phyloP scores from a whole-genome alignment of 2,888 invertebrate genomes.

The Kryphioiulus occultus region DNA sequence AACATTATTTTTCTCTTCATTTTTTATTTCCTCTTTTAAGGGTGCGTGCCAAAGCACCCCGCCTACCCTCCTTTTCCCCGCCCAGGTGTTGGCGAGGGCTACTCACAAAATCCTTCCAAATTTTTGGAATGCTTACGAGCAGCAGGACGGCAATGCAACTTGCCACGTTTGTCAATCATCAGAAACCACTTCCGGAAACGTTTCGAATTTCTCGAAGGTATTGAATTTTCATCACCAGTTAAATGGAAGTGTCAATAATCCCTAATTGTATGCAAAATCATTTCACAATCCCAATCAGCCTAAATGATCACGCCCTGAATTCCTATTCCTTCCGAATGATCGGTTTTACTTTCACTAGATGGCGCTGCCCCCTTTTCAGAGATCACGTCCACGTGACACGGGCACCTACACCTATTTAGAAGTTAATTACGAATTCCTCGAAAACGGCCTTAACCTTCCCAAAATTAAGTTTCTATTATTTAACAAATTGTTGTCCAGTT shows the following conservation, averaged over 20 bases:
- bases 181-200: neutral
- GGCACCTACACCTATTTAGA: slow-evolving; percentile 5
- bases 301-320: neutral
- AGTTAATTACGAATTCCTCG: slow-evolving; percentile 35
- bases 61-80: neutral
- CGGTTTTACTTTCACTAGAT: neutral
- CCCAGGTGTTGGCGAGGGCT: neutral
- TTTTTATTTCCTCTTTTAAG: slow-evolving; percentile 1
- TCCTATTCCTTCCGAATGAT: neutral
- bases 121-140: neutral
- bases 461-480: slow-evolving; percentile 40
- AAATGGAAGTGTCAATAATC: neutral
- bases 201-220: neutral
- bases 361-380: neutral
- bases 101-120: neutral
- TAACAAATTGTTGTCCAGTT: slow-evolving; percentile 11
- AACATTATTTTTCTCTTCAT: slow-evolving; percentile 20
- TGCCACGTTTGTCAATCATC: neutral
- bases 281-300: neutral
- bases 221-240: neutral
- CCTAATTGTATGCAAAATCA: neutral
- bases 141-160: too few species aligned
- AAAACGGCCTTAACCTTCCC: slow-evolving; percentile 38
- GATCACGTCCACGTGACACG: neutral
- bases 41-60: neutral